Percentiles rank a stretch among this genome's conserved stretches.
Conservation (phyloP, 2,113 vertebrate genomes). For the Myrmophylax atrothorax region DNA sequence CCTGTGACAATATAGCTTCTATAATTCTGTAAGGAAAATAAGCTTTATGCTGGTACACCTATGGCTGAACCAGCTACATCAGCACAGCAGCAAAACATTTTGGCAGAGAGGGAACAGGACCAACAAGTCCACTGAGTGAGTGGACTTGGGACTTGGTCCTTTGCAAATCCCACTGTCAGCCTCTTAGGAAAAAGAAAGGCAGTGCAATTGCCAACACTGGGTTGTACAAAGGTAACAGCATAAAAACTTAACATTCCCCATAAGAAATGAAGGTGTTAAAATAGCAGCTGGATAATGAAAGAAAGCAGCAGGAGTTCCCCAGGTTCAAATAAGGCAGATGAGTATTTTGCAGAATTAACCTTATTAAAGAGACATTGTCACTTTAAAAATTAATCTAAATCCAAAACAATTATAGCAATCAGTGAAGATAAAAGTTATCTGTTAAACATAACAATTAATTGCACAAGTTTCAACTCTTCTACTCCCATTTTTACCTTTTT, state of each 20-base stretch:
- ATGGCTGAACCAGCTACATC: neutral
- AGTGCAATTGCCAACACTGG: neutral
- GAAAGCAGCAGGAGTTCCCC: neutral
- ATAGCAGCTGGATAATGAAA: conserved; percentile 29
- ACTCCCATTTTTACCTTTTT: neutral
- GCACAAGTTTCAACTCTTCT: neutral
- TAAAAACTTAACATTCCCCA: conserved; percentile 24
- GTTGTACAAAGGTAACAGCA: neutral
- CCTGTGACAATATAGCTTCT: neutral
- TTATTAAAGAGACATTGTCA: neutral
- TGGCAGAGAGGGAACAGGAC: neutral
- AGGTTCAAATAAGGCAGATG: neutral
- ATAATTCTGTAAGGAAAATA: neutral
- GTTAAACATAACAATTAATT: neutral
- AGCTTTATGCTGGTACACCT: neutral
- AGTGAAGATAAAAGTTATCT: neutral
- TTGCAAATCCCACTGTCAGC: neutral
- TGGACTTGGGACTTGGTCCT: neutral
- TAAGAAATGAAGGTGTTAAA: conserved; percentile 47
- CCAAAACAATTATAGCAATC: neutral
- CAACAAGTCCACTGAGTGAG: neutral
- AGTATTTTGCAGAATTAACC: neutral
- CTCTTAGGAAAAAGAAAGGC: neutral
- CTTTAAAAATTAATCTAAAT: neutral
- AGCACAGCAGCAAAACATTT: neutral